Conservation (phyloP, 2,797 vertebrate species). For the Capromys pilorides region DNA sequence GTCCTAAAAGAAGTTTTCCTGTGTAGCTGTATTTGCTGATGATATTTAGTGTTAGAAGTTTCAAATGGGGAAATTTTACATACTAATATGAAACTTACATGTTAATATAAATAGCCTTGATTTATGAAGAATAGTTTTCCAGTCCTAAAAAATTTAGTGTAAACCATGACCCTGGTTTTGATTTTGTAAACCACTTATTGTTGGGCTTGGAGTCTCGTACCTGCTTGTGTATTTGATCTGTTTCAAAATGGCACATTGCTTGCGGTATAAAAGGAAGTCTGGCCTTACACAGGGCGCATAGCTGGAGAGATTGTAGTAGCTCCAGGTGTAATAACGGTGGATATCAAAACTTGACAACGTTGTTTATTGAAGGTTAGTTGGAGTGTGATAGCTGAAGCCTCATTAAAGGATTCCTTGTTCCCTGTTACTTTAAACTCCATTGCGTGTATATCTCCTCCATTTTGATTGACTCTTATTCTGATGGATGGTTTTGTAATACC, state of each 20-base stretch:
- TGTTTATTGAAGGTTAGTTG: conserved; percentile 33
- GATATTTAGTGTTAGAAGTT: conserved; percentile 19
- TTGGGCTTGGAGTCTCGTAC: neutral
- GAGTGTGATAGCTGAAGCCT: neutral
- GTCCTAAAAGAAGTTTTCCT: neutral
- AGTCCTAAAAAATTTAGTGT: neutral
- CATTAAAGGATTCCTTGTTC: neutral
- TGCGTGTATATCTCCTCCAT: neutral
- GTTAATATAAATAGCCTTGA: conserved; percentile 6
- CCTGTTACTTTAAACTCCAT: neutral
- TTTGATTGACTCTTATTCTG: neutral
- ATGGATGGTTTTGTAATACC: neutral
- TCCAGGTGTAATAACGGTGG: neutral
- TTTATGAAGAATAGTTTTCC: conserved; percentile 37
- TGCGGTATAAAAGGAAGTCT: neutral
- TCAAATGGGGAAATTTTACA: neutral
- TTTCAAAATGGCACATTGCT: neutral
- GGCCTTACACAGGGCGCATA: neutral
- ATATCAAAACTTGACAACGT: conserved; percentile 7
- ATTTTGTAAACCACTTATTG: neutral
- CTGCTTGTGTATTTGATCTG: neutral
- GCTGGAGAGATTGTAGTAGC: neutral
- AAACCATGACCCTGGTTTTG: neutral
- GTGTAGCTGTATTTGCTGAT: neutral
- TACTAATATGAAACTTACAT: neutral